Percentiles rank a stretch among this genome's conserved stretches.
phyloP scores from a whole-genome alignment of 2,113 vertebrate genomes.

The Eidolon helvum region DNA sequence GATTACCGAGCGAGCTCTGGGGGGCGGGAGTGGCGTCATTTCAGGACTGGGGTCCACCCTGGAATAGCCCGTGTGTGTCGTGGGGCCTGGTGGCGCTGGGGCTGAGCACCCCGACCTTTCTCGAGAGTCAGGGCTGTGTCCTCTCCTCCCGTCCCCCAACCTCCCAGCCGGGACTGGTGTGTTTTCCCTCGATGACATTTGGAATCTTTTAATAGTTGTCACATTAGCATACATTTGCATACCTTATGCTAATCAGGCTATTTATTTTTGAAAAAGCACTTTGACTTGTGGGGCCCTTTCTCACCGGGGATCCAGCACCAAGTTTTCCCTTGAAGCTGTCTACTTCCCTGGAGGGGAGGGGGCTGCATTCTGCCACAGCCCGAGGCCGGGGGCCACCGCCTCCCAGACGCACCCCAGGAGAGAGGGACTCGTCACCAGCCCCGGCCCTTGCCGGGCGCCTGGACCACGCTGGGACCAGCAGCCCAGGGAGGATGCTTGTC shows the following conservation, averaged over 20 bases:
- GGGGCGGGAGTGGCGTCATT: too few species aligned
- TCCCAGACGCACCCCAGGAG: neutral
- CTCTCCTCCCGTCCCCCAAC: neutral
- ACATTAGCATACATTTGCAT: slow-evolving; percentile 80
- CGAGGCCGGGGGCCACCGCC: accelerated
- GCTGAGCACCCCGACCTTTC: neutral
- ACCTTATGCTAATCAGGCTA: slow-evolving; percentile 74
- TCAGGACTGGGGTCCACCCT: accelerated
- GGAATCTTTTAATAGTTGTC: slow-evolving; percentile 79
- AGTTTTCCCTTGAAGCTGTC: slow-evolving; percentile 31
- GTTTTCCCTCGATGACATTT: slow-evolving; percentile 80
- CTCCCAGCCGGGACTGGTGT: slow-evolving; percentile 21
- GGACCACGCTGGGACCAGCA: neutral
- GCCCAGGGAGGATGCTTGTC: neutral
- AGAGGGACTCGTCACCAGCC: neutral
- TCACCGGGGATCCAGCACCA: neutral
- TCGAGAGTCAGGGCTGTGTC: neutral
- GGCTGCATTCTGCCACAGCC: too few species aligned
- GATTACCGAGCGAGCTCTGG: neutral
- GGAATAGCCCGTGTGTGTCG: accelerated
- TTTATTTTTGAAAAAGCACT: slow-evolving; percentile 76
- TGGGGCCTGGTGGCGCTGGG: neutral
- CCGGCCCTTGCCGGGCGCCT: neutral
- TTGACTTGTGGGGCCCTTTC: slow-evolving; percentile 62
- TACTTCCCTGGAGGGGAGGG: neutral